These are phyloP conservation scores for Oncorhynchus gorbuscha DNA, from an alignment of 2,113 vertebrate species.

Conservation along the genomic window DNA sequence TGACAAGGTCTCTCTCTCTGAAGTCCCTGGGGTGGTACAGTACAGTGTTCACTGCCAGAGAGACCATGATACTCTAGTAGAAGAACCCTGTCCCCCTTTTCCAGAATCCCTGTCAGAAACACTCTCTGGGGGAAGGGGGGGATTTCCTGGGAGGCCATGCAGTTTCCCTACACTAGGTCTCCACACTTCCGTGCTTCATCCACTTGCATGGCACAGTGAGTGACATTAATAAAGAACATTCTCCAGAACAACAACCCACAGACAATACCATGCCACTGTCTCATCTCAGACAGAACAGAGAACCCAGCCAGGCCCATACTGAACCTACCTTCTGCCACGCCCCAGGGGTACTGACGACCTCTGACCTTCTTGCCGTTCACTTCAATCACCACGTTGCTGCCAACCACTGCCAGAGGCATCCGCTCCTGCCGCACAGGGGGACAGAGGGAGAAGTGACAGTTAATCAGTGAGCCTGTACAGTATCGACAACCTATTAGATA, in stretches of 20 bases:
- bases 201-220: slow-evolving; percentile 2
- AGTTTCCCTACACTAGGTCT: too few relatives aligned
- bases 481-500: not conserved
- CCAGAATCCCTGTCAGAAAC: slow-evolving; percentile 54
- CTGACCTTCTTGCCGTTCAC: slow-evolving; percentile 79
- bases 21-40: not conserved
- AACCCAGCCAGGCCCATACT: too few relatives aligned
- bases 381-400: slow-evolving; percentile 78
- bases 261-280: too few relatives aligned
- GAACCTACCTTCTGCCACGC: slow-evolving; percentile 78
- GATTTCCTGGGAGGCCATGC: not conserved
- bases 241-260: slow-evolving; percentile 5
- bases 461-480: not conserved
- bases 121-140: not conserved
- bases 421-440: slow-evolving; percentile 62
- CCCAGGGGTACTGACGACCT: slow-evolving; percentile 83
- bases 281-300: too few relatives aligned
- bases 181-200: slow-evolving; percentile 18
- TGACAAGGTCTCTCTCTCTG: slow-evolving; percentile 5
- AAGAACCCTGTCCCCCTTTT: slow-evolving; percentile 39
- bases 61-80: slow-evolving; percentile 27
- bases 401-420: slow-evolving; percentile 79
- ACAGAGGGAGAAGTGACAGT: not conserved
- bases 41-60: slow-evolving; percentile 10
- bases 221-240: not conserved